Evolutionary conservation across 2,888 invertebrate genomes (phyloP), one percentile per base, ranked within the genome.

Genomic region (Geophilus truncorum): DNA sequence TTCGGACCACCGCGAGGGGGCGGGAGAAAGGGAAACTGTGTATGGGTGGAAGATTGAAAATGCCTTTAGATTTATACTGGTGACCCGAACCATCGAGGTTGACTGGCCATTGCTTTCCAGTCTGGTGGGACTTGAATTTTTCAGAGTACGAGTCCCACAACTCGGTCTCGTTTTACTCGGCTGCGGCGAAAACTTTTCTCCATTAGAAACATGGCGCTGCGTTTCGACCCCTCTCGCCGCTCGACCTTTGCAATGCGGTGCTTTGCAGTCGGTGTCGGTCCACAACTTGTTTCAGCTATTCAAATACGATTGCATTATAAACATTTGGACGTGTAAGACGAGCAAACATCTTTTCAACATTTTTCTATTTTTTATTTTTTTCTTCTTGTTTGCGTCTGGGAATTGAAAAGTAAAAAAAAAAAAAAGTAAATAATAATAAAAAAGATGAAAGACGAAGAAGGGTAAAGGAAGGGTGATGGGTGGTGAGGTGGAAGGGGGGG

Each of bases 101-200:
- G 25, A 70, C 70, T 70, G 70, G 70, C 70, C 70, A 70, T 70
- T 70, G 70, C 2, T 70, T 70, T 70, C 51, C 51, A 51, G 51
- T 51, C 51, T 51, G 51, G 51, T 51, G 51, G 51, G 51, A 51
- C 15, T 70, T 70, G 70, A 23, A 70, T 70, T 70, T 70, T 70
- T 70, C 6, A 7, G 62, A 23, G 62, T 62, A 15, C 21, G 51
- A 51, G 51, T 51, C 51, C n/a, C 18, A 18, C 51, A 51, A 15
- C 40, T 12, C 9, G 10, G 3, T 45, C 45, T 51, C 51, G 7
- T 51, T 51, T 51, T 51, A 51, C 18, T 51, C 21, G 21, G 1
- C 21, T 18, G 51, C 51, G 51, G 51, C 40, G 12, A 51, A 51
- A 51, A 51, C 25, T 70, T 70, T 70, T 4, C 12, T 15, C 3